A percentile compares a stretch with the other conserved stretches of the same genome.
Conservation (phyloP, 2,797 vertebrate genomes). For the Ctenosaura bakeri region DNA sequence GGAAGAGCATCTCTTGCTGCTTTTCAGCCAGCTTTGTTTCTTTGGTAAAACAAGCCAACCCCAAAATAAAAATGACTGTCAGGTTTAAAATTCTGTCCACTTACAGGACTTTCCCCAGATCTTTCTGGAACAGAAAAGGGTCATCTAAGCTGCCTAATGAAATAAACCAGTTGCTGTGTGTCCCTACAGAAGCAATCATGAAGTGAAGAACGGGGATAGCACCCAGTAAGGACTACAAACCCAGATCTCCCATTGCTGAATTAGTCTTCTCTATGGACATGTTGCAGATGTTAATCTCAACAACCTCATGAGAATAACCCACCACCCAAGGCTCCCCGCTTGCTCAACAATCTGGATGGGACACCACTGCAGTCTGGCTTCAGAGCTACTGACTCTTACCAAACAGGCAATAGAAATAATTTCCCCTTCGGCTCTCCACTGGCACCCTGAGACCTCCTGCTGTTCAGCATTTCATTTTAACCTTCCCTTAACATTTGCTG, state of each 20-base stretch:
- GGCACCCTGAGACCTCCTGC: slow-evolving; percentile 54
- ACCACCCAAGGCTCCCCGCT: not conserved
- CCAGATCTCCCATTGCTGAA: slow-evolving; percentile 31
- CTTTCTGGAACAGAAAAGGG: slow-evolving; percentile 61
- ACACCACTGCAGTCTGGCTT: slow-evolving; percentile 78
- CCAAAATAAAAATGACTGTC: not conserved
- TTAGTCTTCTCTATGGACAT: slow-evolving; percentile 48
- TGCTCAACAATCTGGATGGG: slow-evolving; percentile 61
- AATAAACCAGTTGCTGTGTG: slow-evolving; percentile 27
- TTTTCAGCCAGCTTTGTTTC: slow-evolving; percentile 49
- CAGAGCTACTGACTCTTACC: slow-evolving; percentile 60
- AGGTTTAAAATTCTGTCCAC: slow-evolving; percentile 29
- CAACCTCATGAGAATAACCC: slow-evolving; percentile 36
- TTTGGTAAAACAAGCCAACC: slow-evolving; percentile 58
- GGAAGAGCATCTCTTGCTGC: slow-evolving; percentile 67
- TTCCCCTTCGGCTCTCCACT: slow-evolving; percentile 52
- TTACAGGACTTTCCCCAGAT: slow-evolving; percentile 40
- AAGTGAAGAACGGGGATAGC: slow-evolving; percentile 27
- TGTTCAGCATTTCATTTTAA: slow-evolving; percentile 66
- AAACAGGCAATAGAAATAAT: slow-evolving; percentile 61
- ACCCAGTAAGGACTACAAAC: slow-evolving; percentile 44
- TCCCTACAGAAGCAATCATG: not conserved
- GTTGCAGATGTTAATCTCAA: slow-evolving; percentile 33
- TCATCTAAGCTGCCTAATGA: slow-evolving; percentile 47
- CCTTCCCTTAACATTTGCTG: slow-evolving; percentile 52